Evolutionary conservation across 2,888 invertebrate species (phyloP), one percentile per base, ranked within the genome.

Genomic region (Capitulum mitella): DNA sequence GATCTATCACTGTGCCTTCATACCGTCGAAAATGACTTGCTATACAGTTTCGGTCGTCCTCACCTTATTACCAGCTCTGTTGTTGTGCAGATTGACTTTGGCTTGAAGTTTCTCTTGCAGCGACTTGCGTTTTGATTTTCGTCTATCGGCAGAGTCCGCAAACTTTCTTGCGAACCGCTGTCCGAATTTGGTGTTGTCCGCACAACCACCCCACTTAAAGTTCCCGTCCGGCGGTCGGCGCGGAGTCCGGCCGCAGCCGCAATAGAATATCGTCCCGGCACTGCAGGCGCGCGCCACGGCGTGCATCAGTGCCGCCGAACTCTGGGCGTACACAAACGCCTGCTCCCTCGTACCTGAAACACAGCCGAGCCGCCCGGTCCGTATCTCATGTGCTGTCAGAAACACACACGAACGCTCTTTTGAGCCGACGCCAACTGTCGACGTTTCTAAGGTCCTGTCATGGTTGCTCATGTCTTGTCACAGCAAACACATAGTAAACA

Each of bases 191-290:
- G 91, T 89, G 86, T 94, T 93, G 84, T 94, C 94, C 0, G 92
- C 92, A 85, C 94, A 94, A 48, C 94, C 94, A 76, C 93, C 93
- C 94, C 94, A 94, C 85, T 93, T 92, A 87, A 92, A 93, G 81
- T 90, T 88, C 0, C 90, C 91, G 79, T 89, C 89, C 14, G 91
- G 90, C 1, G 90, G 89, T 40, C 91, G 90, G 79, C 89, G 88
- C 0, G 93, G 93, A 37, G 91, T 90, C 8, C 89, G 88, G 0
- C 93, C 93, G 85, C 94, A 94, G 70, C 92, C 91, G 86, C 94
- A 94, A 77, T 92, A 91, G 19, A 91, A 88, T 77, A 93, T 87
- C 76, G 90, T 88, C 3, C 93, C 93, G 78, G 91, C 89, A 43
- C 92, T 91, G 86, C 94, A 94, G 48, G 92, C 92, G 81, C 92